Base-by-base conservation (phyloP, 2,113 vertebrate genomes). In the Calidris pugnax region DNA sequence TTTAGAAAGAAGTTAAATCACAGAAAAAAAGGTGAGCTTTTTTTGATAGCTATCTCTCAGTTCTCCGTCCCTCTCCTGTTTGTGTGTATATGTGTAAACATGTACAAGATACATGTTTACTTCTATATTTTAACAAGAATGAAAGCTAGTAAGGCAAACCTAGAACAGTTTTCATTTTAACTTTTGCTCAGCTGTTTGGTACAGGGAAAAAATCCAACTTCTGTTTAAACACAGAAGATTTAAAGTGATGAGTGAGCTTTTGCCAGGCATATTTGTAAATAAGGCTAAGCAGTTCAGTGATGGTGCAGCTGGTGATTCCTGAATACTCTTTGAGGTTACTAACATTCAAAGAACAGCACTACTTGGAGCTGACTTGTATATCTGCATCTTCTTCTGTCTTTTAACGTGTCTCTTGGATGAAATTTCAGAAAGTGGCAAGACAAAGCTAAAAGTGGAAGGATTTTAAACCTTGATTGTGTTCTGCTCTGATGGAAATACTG, bases 51-150 rank as follows among this genome's bases (percentile, higher is more conserved):
- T 59, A 4, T 59, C 7, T 79, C 5, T 3, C 33, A 67, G 3
- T 47, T 55, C 45, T 60, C 79, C 0, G 0, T 28, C 3, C 12
- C 10, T 9, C 13, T 69, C 14, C 43, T 55, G 2, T 59, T 62
- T 87, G 23, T 60, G 5, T 57, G 12, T 43, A 0, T 63, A 14
- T 7, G 6, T 39, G 16, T 39, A 45, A 57, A 57, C 5, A 17
- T 30, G 5, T 39, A 13, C 13, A 57, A 19, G 7, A 28, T 13
- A 5, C 0, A 1, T 4, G 1, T 66, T 82, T 86, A 35, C 0
- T 45, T 83, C 17, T 63, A 1, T 20, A n/a, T 73, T 81, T 79
- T 28, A 72, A 33, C 23, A 69, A 35, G 43, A 68, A 24, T 66
- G 59, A 37, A 79, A 90, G 8, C 4, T 39, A 6, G 3, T 28